Evolutionary conservation across 2,113 vertebrate genomes (phyloP), one percentile per base, ranked within the genome.

Genomic region (Sebastes fasciatus): DNA sequence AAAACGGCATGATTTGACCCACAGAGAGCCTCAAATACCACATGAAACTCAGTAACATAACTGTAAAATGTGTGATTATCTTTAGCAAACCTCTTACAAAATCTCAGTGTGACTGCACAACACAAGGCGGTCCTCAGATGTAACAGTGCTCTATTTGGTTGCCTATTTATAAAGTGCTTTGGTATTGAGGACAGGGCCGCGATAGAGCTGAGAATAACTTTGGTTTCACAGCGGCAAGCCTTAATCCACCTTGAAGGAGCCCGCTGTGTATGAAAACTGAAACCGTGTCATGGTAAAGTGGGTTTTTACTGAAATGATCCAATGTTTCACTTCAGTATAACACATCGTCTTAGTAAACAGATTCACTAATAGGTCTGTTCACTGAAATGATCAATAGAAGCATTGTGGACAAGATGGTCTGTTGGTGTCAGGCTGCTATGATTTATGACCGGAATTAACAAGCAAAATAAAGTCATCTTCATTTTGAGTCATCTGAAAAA

Each of bases 191-290:
- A 82, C 90, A 88, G 82, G 82, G 86, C 82, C 57, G 17, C 74
- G 78, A 90, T 79, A 84, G 71, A 80, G 86, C 91, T 86, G 79
- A 90, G 89, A 92, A 92, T 93, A 92, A 89, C 82, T 88, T 75
- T 63, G 74, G 74, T 85, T 83, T 88, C 80, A 83, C 79, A 85
- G 86, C 86, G 12, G 73, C 57, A 54, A 69, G 74, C 72, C 71
- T 78, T 87, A 82, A 89, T 93, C 79, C 87, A 87, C 83, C 87
- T 85, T 84, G 80, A 83, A 89, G 84, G 81, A 42, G 49, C 86
- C 67, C 1, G 9, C 84, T 74, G 84, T 67, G 78, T 21, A 12
- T 49, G 68, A 19, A 81, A 62, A 76, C 66, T 74, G 46, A 61
- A 83, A 82, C 60, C 51, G 65, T 84, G 83, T 84, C 83, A 67